Conservation (phyloP, 2,113 vertebrate species). For the Chlamydotis undulata region DNA sequence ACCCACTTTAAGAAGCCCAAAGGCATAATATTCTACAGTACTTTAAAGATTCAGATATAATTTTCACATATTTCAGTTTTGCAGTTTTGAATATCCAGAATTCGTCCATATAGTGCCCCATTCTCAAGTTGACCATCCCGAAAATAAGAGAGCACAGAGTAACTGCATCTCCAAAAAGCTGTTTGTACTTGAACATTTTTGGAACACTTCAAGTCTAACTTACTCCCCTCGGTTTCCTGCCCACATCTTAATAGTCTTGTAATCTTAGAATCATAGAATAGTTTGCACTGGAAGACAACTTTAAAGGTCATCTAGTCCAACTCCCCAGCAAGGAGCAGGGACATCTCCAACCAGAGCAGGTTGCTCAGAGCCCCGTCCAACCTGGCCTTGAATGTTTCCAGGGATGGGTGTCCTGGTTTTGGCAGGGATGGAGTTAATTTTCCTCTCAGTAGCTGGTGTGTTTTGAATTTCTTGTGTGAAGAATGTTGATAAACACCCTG, state of each 20-base stretch:
- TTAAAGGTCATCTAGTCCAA: too few species aligned
- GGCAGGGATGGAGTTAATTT: too few species aligned
- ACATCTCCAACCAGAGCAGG: too few species aligned
- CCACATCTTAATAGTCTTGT: not conserved
- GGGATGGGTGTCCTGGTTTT: too few species aligned
- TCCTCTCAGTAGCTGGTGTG: too few species aligned
- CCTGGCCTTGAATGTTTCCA: too few species aligned
- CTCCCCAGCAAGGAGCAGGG: too few species aligned
- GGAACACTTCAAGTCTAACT: not conserved
- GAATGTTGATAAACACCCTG: too few species aligned
- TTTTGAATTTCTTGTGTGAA: too few species aligned
- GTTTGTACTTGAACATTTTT: not conserved
- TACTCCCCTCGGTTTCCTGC: not conserved
- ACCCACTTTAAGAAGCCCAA: not conserved
- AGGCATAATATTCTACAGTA: not conserved
- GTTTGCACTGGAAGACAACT: too few species aligned
- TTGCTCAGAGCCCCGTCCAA: too few species aligned
- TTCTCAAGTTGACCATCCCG: not conserved
- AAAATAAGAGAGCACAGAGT: not conserved
- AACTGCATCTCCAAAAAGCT: not conserved
- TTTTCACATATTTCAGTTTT: not conserved
- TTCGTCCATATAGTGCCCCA: not conserved
- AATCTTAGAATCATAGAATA: not conserved
- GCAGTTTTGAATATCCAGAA: not conserved
- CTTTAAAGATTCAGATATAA: not conserved